A percentile compares a stretch with the other conserved stretches of the same genome.
phyloP scores from a whole-genome alignment of 2,797 vertebrate genomes.

The Cottoperca gobio region DNA sequence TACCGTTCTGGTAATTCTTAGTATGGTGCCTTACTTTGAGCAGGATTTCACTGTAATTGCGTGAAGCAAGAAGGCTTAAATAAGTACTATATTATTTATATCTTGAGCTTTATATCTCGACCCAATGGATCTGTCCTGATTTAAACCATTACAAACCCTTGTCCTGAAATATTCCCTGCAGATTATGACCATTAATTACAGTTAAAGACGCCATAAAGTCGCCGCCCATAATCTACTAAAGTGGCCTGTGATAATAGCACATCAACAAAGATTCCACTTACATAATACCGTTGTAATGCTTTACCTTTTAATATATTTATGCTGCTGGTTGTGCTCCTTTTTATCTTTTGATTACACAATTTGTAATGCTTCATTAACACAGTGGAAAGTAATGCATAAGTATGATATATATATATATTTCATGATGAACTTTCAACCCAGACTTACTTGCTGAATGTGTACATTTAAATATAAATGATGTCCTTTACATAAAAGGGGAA shows the following conservation, averaged over 20 bases:
- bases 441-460: background rate
- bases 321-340: background rate
- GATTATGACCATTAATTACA: slow-evolving; percentile 51
- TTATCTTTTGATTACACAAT: slow-evolving; percentile 12
- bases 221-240: background rate
- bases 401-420: too few species aligned
- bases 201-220: slow-evolving; percentile 11
- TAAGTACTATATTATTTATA: background rate
- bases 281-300: background rate
- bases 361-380: background rate
- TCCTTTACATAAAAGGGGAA: background rate
- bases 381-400: background rate
- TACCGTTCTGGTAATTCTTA: background rate
- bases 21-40: background rate
- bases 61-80: background rate
- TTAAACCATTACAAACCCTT: slow-evolving; percentile 13
- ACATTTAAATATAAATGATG: background rate
- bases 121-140: slow-evolving; percentile 7
- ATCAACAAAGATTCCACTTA: background rate
- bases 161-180: slow-evolving; percentile 42
- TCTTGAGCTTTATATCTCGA: slow-evolving; percentile 6
- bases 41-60: background rate
- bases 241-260: background rate
- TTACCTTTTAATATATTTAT: background rate
- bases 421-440: background rate